phyloP scores from a whole-genome alignment of 2,888 invertebrate genomes.

The Autographa pulchrina region DNA sequence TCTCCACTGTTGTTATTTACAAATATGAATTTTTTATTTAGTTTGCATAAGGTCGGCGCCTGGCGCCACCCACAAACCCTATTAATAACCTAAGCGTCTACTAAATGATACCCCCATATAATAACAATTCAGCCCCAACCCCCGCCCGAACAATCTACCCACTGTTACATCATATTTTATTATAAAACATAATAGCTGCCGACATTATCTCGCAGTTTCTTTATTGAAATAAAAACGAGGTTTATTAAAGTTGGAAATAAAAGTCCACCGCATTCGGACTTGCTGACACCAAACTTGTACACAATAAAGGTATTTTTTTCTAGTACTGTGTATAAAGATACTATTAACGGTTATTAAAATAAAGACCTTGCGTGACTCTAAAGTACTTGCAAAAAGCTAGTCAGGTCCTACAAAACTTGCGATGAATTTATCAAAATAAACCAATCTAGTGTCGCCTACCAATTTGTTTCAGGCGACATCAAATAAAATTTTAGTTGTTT shows the following conservation, averaged over 20 bases:
- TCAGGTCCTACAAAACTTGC: not conserved
- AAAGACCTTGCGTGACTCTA: no score
- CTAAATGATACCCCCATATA: constrained; percentile 74
- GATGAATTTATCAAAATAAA: not conserved
- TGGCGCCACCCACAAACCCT: constrained; percentile 62
- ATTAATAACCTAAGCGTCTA: constrained; percentile 75
- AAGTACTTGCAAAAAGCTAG: not conserved
- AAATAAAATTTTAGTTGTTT: not conserved
- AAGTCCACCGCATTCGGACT: not conserved
- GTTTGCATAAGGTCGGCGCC: constrained; percentile 75
- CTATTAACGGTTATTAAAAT: not conserved
- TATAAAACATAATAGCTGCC: constrained; percentile 26
- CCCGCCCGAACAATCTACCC: constrained; percentile 56
- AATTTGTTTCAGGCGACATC: not conserved
- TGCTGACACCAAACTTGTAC: not conserved
- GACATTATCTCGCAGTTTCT: constrained; percentile 23
- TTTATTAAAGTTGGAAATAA: not conserved
- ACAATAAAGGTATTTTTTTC: not conserved
- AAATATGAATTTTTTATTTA: constrained; percentile 77
- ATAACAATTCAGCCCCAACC: constrained; percentile 57
- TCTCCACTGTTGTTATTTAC: constrained; percentile 68
- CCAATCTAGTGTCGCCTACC: not conserved
- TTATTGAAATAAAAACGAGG: constrained; percentile 18
- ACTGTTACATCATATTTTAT: constrained; percentile 42
- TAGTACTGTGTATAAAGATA: not conserved